Evolutionary conservation across 2,888 invertebrate genomes (phyloP), one percentile per base, ranked within the genome.

Genomic region (Oasisia sp.): DNA sequence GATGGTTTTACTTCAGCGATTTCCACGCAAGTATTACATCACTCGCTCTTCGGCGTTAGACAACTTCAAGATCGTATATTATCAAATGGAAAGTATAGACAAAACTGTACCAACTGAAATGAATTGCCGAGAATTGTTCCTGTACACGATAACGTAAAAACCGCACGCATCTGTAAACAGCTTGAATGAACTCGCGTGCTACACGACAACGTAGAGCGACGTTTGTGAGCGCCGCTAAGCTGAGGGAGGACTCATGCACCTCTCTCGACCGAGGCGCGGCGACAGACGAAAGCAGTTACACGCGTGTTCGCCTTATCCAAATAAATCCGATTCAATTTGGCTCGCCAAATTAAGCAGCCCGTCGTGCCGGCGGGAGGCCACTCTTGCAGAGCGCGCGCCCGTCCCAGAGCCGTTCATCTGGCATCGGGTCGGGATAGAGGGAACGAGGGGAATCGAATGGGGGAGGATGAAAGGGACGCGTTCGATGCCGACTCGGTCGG

Each of bases 321-420:
- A 74, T n/a, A 74, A 74, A 74, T 27, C 74, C 74, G 74, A 74
- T 74, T 74, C 74, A 74, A 74, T 74, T 74, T 74, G 74, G 27
- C 27, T 74, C 74, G 74, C 74, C 74, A 74, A 74, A 74, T 74
- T 74, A 74, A 74, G 74, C 74, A 74, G 74, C 74, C 74, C 74
- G 8, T 74, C 74, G 74, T 74, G 5, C 19, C n/a, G 74, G 74
- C 74, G 74, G 74, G 74, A 27, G 74, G 3, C 74, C 74, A 7
- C 5, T 74, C 74, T 27, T 74, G 74, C 27, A 74, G 74, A 74
- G 74, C 74, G 74, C 74, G 74, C 74, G n/a, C 74, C 74, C 74
- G 74, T 74, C 27, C 27, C 27, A 74, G 74, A 19, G 27, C 27
- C 74, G 74, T 19, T 74, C 74, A 7, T 74, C 74, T 74, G 74